Evolutionary conservation across 2,797 vertebrate species (phyloP).

Genomic region (Enteromius mattozi): DNA sequence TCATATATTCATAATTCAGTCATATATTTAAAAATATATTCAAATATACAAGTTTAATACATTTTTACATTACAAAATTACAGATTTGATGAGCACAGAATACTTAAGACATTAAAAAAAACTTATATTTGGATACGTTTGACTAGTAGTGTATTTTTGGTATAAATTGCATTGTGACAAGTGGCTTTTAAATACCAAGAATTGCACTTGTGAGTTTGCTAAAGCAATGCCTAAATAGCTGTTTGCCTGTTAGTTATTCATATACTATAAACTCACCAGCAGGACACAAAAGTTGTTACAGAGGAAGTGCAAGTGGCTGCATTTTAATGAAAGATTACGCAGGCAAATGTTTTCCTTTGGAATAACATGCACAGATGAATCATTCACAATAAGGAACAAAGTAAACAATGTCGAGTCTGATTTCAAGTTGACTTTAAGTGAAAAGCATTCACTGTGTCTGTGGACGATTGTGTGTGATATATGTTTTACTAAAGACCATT

Average conservation of each 20-base stretch:
- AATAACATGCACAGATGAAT: not conserved
- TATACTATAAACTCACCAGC: not conserved
- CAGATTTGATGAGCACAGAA: not conserved
- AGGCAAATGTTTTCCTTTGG: not conserved
- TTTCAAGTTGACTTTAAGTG: conserved; percentile 3
- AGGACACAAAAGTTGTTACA: not conserved
- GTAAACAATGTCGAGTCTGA: not conserved
- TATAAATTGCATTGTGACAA: not conserved
- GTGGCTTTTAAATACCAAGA: not conserved
- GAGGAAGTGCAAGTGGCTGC: not conserved
- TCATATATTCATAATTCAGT: no score
- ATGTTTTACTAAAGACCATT: conserved; percentile 20
- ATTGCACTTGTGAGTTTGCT: not conserved
- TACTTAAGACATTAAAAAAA: no score
- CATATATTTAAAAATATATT: no score
- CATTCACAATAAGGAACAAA: not conserved
- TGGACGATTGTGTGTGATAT: not conserved
- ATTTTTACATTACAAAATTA: not conserved
- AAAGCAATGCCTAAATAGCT: not conserved
- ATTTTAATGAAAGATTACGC: conserved; percentile 10
- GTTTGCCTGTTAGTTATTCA: not conserved
- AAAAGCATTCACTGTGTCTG: not conserved
- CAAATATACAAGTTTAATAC: not conserved
- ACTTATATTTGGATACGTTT: not conserved
- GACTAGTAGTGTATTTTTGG: not conserved